Base-by-base conservation (phyloP, 2,113 vertebrate species). In the Gallinago paraguaiae region DNA sequence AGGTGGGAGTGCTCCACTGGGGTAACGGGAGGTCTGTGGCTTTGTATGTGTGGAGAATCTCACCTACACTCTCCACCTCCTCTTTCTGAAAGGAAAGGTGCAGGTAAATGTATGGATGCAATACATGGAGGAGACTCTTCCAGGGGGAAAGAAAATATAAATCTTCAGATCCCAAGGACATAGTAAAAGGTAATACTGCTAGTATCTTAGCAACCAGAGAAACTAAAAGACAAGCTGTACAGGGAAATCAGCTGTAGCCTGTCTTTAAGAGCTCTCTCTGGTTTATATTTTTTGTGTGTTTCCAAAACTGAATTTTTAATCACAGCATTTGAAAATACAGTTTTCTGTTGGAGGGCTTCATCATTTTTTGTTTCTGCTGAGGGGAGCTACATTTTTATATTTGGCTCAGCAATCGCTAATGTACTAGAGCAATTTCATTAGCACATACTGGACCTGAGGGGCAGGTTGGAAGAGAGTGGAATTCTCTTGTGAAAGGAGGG, bases 181-280 rank as follows among this genome's bases (percentile, higher is more conserved):
- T 0, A 84, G 79, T 46, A 80, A 60, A 92, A 93, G 76, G 72
- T 56, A 64, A 33, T 60, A 20, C 39, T 86, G 79, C 67, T 30
- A 51, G 95, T 97, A 91, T 90, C 93, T 86, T 95, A 96, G 96
- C 93, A 97, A 97, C 96, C 19, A 23, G 41, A 65, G 61, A 89
- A 86, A 76, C 57, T 43, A 16, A 74, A 74, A 84, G 64, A 87
- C 43, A 81, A 59, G 60, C 76, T 77, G 45, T 20, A 20, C 41
- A 35, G 74, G 70, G 74, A 94, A 96, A 94, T 89, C 84, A 89
- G 69, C 75, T 69, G 3, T 1, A 60, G 48, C 27, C 56, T 31
- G 25, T 67, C 80, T 79, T 69, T 61, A 78, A 84, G 76, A 69
- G 39, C 16, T 53, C n/a, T 53, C 54, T 68, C 60, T 78, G 17